Base-by-base conservation (phyloP, 1,140 invertebrate genomes). In the Macrocentrus cingulum region DNA sequence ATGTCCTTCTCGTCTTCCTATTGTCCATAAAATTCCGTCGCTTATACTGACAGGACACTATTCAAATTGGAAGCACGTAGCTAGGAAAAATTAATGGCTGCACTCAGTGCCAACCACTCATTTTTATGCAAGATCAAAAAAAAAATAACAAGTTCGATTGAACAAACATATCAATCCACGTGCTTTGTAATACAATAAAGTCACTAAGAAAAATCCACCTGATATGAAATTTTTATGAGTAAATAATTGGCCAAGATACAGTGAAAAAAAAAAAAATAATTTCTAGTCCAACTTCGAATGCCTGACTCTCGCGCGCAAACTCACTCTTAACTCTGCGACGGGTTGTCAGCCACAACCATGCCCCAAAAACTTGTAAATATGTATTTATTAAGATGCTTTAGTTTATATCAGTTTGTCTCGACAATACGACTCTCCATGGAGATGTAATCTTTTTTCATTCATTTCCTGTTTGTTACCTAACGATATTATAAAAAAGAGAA, bases 331-430 rank as follows among this genome's bases (percentile, higher is more conserved):
- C 36, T 39, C 36, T n/a, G 7, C 19, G 9, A 22, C 29, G 18
- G 22, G 20, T 53, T 22, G 36, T 37, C 29, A 48, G 34, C 48
- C 37, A 37, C 39, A 44, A 48, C 49, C 46, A 11, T 48, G 57
- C 52, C 48, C 45, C 57, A 56, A 32, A 49, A 32, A 59, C 50
- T 54, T 72, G 70, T 72, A 72, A 66, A 72, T 72, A 72, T 69
- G 69, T 72, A 72, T 67, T n/a, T 60, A 63, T 68, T 63, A 66
- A 61, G 42, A 62, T 45, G 32, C 56, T 70, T 71, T 70, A 72
- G 60, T 69, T 69, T 55, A 69, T n/a, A n/a, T 72, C 68, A 65
- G 65, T 70, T 72, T 50, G 32, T 67, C 64, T 72, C 49, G 70
- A 71, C 66, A 72, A 72, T 71, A 72, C 61, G 46, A 57, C 60